Conservation (phyloP, 2,888 invertebrate genomes). For the Eilema griseolum region DNA sequence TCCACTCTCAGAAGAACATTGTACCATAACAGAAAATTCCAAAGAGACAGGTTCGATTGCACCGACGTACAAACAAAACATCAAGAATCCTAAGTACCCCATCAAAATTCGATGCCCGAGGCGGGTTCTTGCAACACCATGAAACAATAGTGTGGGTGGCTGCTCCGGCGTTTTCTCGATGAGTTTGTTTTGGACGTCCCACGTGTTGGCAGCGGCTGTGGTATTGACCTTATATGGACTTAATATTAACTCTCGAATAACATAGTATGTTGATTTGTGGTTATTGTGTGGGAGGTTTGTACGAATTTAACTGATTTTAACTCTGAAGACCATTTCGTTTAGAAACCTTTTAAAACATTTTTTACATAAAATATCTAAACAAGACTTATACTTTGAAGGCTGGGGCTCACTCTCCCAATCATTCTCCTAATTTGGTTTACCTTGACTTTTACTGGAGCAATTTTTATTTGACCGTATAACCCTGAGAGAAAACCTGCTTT, state of each 20-base stretch:
- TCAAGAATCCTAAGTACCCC: conserved; percentile 13
- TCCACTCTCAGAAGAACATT: neutral
- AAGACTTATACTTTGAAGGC: too few species aligned
- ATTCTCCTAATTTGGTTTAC: too few species aligned
- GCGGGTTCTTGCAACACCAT: conserved; percentile 22
- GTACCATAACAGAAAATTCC: neutral
- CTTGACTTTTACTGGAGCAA: too few species aligned
- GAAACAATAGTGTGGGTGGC: conserved; percentile 17
- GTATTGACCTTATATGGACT: conserved; percentile 20
- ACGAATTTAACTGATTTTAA: too few species aligned
- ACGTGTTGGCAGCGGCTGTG: conserved; percentile 31
- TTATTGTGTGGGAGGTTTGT: too few species aligned
- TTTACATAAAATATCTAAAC: too few species aligned
- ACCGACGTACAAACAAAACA: neutral
- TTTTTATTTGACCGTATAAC: too few species aligned
- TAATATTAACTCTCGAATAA: conserved; percentile 1
- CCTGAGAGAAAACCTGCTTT: too few species aligned
- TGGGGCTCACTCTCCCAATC: too few species aligned
- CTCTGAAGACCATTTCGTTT: too few species aligned
- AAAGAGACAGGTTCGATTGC: neutral
- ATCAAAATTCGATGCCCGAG: conserved; percentile 8
- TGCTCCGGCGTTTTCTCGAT: conserved; percentile 40
- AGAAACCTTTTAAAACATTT: too few species aligned
- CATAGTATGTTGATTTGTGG: neutral
- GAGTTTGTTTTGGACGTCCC: conserved; percentile 37